phyloP scores from a whole-genome alignment of 2,113 vertebrate species.

The Limnothrissa miodon region DNA sequence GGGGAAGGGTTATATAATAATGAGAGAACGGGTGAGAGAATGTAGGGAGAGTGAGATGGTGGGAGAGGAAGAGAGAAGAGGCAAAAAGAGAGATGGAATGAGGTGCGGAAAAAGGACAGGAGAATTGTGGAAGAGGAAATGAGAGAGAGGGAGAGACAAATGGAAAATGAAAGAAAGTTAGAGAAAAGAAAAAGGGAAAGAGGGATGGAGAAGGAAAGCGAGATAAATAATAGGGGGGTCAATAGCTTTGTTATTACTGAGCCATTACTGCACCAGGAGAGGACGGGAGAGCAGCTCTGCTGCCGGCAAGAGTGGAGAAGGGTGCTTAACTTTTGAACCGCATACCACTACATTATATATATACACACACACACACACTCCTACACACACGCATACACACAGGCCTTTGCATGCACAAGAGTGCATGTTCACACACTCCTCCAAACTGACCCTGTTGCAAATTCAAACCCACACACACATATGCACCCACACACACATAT shows the following conservation, averaged over 20 bases:
- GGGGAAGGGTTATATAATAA: no score
- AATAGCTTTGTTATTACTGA: neutral
- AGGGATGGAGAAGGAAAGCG: constrained; percentile 28
- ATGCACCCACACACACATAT: neutral
- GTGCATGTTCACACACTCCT: neutral
- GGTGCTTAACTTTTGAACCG: neutral
- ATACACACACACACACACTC: neutral
- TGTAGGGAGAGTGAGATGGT: neutral
- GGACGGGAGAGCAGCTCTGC: neutral
- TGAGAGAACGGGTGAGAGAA: neutral
- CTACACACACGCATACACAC: neutral
- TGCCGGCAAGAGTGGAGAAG: neutral
- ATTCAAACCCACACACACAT: neutral
- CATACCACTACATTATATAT: neutral
- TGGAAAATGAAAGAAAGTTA: neutral
- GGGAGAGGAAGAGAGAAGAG: neutral
- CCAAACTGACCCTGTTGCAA: no score
- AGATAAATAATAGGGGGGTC: constrained; percentile 35
- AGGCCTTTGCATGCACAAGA: neutral
- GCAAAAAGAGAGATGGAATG: neutral
- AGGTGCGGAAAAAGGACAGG: neutral
- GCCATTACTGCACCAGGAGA: constrained; percentile 9
- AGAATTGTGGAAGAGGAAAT: no score
- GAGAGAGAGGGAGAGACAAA: neutral
- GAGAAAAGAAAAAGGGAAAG: neutral